Conservation (phyloP, 1,140 invertebrate genomes). For the Cydia pomonella region DNA sequence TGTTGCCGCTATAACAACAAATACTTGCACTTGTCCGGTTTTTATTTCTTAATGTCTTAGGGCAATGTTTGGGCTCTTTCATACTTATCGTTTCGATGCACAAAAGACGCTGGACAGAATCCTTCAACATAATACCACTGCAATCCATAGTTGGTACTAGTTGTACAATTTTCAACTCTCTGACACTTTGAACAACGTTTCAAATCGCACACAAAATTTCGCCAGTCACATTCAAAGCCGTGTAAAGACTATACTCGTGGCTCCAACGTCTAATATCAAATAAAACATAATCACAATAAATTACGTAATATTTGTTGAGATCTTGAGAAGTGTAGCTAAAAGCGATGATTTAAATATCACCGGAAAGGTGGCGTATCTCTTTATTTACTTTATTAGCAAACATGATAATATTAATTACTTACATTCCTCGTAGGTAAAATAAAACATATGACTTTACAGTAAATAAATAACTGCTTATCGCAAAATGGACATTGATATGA, state of each 20-base stretch:
- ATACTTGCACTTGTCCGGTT: no score
- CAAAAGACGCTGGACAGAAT: neutral
- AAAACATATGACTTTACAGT: neutral
- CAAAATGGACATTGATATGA: neutral
- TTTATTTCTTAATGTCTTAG: neutral
- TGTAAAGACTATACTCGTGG: neutral
- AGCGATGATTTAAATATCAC: constrained; percentile 5
- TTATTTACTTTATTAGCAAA: constrained; percentile 10
- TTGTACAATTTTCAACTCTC: neutral
- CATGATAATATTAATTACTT: constrained; percentile 14
- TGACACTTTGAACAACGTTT: neutral
- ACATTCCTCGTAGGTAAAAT: neutral
- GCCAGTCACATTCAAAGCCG: neutral
- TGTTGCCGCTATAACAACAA: no score
- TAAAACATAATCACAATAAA: neutral
- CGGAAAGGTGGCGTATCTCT: constrained; percentile 15
- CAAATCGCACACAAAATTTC: neutral
- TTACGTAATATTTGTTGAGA: neutral
- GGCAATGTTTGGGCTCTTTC: neutral
- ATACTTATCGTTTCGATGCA: neutral
- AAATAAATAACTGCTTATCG: neutral
- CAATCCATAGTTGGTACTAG: neutral
- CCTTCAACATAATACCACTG: neutral
- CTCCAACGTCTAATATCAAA: neutral
- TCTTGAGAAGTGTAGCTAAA: neutral